phyloP scores from a whole-genome alignment of 2,113 vertebrate genomes.

The Dolichallabes microphthalmus region DNA sequence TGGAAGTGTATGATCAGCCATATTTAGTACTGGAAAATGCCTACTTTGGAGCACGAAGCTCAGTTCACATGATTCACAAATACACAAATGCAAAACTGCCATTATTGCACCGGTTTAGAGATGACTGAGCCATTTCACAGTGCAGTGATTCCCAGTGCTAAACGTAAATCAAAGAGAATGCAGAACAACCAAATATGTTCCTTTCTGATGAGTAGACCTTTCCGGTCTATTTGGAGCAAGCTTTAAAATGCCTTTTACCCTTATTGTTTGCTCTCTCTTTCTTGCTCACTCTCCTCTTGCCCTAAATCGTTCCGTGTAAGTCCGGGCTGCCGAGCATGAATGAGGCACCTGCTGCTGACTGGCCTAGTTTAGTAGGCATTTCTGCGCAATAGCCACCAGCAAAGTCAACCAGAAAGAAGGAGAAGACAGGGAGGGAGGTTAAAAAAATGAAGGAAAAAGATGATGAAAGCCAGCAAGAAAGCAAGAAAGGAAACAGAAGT shows the following conservation, averaged over 20 bases:
- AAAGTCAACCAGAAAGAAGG: constrained; percentile 61
- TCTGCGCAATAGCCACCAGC: constrained; percentile 59
- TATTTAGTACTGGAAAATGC: background rate
- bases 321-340: constrained; percentile 48
- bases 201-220: background rate
- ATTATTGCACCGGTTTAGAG: background rate
- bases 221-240: constrained; percentile 1
- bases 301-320: constrained; percentile 9
- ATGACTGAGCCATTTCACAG: background rate
- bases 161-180: background rate
- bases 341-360: constrained; percentile 68
- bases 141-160: background rate
- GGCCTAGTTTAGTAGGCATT: constrained; percentile 64
- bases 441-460: background rate
- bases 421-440: constrained; percentile 41
- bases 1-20: background rate
- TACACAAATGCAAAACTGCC: no score
- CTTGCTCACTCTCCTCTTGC: background rate
- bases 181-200: background rate
- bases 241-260: constrained; percentile 22
- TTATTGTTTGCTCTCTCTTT: background rate
- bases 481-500: background rate
- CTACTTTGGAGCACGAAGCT: background rate
- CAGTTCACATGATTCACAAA: no score
- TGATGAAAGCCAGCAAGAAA: background rate